Percentiles rank a stretch among this genome's conserved stretches.
phyloP scores from a whole-genome alignment of 2,113 vertebrate genomes.

The Notiomystis cincta region DNA sequence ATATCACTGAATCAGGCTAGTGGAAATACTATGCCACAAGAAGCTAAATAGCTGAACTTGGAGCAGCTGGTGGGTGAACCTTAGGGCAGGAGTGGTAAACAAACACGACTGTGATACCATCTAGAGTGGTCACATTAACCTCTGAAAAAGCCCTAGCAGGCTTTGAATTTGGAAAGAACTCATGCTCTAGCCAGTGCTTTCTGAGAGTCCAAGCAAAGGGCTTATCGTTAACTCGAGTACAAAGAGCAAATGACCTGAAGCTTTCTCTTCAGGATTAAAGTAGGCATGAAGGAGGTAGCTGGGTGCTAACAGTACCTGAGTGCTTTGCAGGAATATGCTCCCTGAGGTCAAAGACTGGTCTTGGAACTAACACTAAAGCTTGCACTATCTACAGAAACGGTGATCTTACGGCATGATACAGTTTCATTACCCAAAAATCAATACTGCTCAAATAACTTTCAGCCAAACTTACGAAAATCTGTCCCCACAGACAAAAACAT shows the following conservation, averaged over 20 bases:
- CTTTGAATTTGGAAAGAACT: not conserved
- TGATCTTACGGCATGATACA: not conserved
- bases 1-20: not conserved
- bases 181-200: not conserved
- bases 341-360: not conserved
- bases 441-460: not conserved
- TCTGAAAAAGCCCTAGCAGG: not conserved
- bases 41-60: not conserved
- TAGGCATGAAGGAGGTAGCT: not conserved
- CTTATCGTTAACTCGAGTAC: not conserved
- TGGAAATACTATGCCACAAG: not conserved
- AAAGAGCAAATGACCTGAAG: not conserved
- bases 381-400: not conserved
- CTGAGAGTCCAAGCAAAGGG: not conserved
- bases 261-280: not conserved
- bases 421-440: not conserved
- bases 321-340: not conserved
- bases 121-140: not conserved
- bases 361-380: not conserved
- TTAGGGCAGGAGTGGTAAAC: not conserved
- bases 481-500: not conserved
- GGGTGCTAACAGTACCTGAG: not conserved
- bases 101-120: not conserved
- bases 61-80: not conserved
- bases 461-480: not conserved